Evolutionary conservation across 2,888 invertebrate species (phyloP), one percentile per base, ranked within the genome.

Genomic region (Drosophila maculinotata): DNA sequence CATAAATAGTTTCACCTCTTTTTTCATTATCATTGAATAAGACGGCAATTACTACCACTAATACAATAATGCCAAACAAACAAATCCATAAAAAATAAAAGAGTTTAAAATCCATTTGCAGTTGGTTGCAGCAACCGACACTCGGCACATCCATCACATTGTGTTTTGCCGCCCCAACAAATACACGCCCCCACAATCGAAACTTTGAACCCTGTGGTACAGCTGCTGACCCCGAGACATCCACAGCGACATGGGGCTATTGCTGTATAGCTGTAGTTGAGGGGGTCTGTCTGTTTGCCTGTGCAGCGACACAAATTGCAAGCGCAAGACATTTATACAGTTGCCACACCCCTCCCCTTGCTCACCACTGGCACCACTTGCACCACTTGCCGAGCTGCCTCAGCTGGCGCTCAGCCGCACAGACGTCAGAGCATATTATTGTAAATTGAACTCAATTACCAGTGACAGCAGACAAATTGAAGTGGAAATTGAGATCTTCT

Each of bases 391-490:
- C 36, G 31, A 26, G 31, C 39, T 53, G 65, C 39, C 62, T 48
- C 77, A 71, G 75, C 75, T 75, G 81, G 72, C 70, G 81, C 84
- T 78, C 73, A 81, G 84, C 81, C 81, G 71, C 72, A 86, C 77
- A 77, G 66, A 84, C 84, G 87, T 87, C 84, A 79, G 87, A 78
- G 87, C 78, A 75, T 88, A 87, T 89, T 84, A 87, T 87, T 84
- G 80, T 89, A 89, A 90, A 90, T 89, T 90, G 88, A 90, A 87
- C 89, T 89, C 90, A 89, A 90, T 90, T 88, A 89, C 86, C 85
- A 87, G 76, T 89, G 90, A 89, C 89, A 90, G 90, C 89, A 87
- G 89, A 89, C 90, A 90, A 90, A 90, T 90, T 90, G 89, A 89
- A 90, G 89, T 90, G 89, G 90, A 90, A 90, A 90, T 90, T 89